These are phyloP conservation scores for Oligia latruncula DNA, from an alignment of 2,888 invertebrate genomes.

Conservation along the genomic window DNA sequence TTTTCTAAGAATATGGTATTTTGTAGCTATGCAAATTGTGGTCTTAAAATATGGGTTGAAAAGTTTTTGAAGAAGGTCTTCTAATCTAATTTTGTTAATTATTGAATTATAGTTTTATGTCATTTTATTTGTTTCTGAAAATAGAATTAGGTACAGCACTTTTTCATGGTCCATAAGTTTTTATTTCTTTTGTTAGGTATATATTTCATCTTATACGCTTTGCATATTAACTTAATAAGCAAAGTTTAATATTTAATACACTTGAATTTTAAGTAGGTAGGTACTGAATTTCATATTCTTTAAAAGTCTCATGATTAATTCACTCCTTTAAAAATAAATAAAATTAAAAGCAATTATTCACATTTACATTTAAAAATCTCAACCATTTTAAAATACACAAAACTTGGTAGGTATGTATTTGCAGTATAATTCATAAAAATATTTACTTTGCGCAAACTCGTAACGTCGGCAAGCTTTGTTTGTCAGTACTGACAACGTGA, in stretches of 20 bases:
- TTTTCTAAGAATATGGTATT: slow-evolving; percentile 2
- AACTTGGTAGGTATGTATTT: slow-evolving; percentile 23
- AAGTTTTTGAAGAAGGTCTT: slow-evolving; percentile 2
- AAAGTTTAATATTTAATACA: slow-evolving; percentile 11
- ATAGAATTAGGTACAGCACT: slow-evolving; percentile 1
- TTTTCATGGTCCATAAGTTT: slow-evolving; percentile 23
- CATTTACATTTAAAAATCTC: slow-evolving; percentile 28
- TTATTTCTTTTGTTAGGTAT: slow-evolving; percentile 17
- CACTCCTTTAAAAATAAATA: slow-evolving; percentile 3
- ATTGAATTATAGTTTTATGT: background rate
- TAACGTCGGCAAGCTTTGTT: slow-evolving; percentile 64
- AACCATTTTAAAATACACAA: slow-evolving; percentile 29
- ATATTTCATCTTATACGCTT: slow-evolving; percentile 6
- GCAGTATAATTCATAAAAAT: slow-evolving; percentile 55
- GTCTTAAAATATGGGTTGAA: slow-evolving; percentile 1
- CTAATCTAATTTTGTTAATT: background rate
- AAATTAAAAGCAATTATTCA: slow-evolving; percentile 5
- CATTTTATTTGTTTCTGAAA: slow-evolving; percentile 7
- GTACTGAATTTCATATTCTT: slow-evolving; percentile 5
- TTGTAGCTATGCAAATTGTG: background rate
- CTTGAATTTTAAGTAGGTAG: slow-evolving; percentile 11
- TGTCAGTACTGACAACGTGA: slow-evolving; percentile 58
- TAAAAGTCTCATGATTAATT: slow-evolving; percentile 19
- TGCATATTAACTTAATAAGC: slow-evolving; percentile 12
- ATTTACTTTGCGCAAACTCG: slow-evolving; percentile 53